Conservation (phyloP, 2,113 vertebrate species). For the Xiphophorus hellerii region DNA sequence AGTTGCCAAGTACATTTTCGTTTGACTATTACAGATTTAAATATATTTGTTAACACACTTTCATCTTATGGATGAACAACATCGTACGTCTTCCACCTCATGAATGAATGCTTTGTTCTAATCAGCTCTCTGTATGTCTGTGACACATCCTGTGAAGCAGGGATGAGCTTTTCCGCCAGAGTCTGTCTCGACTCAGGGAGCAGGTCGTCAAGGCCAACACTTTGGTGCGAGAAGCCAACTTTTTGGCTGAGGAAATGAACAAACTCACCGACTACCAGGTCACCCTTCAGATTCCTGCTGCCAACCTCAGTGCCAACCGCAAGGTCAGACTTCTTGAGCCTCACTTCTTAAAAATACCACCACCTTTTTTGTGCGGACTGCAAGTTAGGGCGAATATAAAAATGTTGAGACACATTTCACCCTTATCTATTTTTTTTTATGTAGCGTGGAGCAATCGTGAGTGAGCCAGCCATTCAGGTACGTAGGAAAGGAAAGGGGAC, state of each 20-base stretch:
- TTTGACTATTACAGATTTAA: no score
- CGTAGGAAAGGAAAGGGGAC: slow-evolving; percentile 91
- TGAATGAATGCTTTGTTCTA: neutral
- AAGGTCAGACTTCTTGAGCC: slow-evolving; percentile 83
- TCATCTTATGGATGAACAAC: no score
- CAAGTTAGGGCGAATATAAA: neutral
- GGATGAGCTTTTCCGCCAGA: slow-evolving; percentile 96
- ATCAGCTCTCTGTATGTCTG: slow-evolving; percentile 8
- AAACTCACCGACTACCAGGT: slow-evolving; percentile 97
- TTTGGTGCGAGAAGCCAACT: slow-evolving; percentile 95
- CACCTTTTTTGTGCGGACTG: no score
- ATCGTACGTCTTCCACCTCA: neutral
- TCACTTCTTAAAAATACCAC: no score
- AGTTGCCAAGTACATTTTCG: no score
- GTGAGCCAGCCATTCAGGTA: slow-evolving; percentile 96
- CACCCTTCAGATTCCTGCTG: slow-evolving; percentile 96
- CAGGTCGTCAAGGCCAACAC: slow-evolving; percentile 97
- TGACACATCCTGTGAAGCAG: slow-evolving; percentile 66
- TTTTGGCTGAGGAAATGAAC: slow-evolving; percentile 94
- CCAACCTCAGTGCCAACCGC: slow-evolving; percentile 97
- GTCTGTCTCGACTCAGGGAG: slow-evolving; percentile 92
- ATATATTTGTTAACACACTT: neutral
- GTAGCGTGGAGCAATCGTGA: slow-evolving; percentile 95
- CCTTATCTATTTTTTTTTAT: slow-evolving; percentile 1
- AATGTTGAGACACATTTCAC: no score